Conservation (phyloP, 2,797 vertebrate genomes). For the Coilia nasus region DNA sequence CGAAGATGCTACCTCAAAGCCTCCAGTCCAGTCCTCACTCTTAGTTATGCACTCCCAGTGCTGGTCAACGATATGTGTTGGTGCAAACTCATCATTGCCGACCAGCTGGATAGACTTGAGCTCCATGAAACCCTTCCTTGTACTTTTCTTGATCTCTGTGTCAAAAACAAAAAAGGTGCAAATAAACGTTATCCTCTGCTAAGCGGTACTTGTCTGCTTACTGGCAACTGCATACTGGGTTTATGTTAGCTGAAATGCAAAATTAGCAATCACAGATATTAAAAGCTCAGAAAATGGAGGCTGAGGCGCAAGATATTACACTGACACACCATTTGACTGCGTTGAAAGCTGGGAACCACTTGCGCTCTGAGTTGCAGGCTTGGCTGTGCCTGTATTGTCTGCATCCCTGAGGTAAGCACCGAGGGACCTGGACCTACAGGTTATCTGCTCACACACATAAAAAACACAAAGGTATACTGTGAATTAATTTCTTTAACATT, state of each 20-base stretch:
- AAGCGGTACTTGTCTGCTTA: neutral
- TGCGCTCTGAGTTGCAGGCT: neutral
- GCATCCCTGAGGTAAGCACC: neutral
- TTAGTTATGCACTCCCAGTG: constrained; percentile 78
- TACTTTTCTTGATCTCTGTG: constrained; percentile 49
- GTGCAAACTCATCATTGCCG: constrained; percentile 79
- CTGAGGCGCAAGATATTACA: neutral
- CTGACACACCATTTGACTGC: neutral
- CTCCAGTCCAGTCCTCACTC: constrained; percentile 64
- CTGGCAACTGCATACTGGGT: too few species aligned
- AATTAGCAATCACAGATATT: neutral
- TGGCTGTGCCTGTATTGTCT: neutral
- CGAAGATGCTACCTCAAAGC: constrained; percentile 58
- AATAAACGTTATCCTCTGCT: neutral
- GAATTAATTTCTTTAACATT: neutral
- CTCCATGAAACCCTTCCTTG: constrained; percentile 63
- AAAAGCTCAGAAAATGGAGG: neutral
- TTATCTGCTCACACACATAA: neutral
- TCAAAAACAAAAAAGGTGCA: constrained; percentile 19
- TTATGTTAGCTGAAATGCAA: too few species aligned
- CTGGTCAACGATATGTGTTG: constrained; percentile 74
- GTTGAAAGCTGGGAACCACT: neutral
- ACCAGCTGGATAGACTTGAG: constrained; percentile 73
- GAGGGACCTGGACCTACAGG: neutral
- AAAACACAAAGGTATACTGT: neutral